A percentile compares a stretch with the other conserved stretches of the same genome.
Evolutionary conservation across 2,113 vertebrate species (phyloP).

Genomic region (Climacteris rufus): DNA sequence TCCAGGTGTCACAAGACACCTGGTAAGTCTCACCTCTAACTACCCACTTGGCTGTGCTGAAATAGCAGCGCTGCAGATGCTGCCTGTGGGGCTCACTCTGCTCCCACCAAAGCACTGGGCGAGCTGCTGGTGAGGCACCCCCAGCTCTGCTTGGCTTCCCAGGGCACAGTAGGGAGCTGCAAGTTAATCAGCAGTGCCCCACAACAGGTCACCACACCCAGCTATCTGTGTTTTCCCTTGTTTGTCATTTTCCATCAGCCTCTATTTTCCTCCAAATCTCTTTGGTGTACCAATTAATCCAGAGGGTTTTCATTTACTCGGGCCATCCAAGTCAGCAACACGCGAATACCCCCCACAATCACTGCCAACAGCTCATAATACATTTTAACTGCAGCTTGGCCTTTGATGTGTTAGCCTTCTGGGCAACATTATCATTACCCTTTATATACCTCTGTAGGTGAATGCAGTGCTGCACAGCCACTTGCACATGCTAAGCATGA

Average conservation of each 20-base stretch:
- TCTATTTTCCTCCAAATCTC: background rate
- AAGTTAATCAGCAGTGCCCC: background rate
- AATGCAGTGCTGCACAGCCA: background rate
- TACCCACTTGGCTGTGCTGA: background rate
- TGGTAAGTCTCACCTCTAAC: conserved; percentile 42
- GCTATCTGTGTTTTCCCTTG: background rate
- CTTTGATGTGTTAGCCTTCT: conserved; percentile 63
- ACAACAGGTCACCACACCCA: background rate
- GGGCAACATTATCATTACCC: conserved; percentile 61
- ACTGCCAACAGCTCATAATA: conserved; percentile 65
- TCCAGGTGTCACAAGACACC: conserved; percentile 41
- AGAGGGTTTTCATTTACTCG: conserved; percentile 54
- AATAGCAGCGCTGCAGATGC: background rate
- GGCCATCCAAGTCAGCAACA: background rate
- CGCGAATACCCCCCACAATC: conserved; percentile 38
- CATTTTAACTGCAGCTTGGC: conserved; percentile 59
- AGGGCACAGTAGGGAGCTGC: background rate
- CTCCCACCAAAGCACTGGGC: fast-evolving
- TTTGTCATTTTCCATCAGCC: conserved; percentile 8
- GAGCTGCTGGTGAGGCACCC: background rate
- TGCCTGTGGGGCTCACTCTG: background rate
- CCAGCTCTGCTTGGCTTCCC: background rate
- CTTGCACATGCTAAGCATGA: background rate
- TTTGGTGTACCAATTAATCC: conserved; percentile 45
- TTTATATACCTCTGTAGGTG: conserved; percentile 20